Evolutionary conservation across 2,888 invertebrate genomes (phyloP).

Genomic region (Julus scandinavius): DNA sequence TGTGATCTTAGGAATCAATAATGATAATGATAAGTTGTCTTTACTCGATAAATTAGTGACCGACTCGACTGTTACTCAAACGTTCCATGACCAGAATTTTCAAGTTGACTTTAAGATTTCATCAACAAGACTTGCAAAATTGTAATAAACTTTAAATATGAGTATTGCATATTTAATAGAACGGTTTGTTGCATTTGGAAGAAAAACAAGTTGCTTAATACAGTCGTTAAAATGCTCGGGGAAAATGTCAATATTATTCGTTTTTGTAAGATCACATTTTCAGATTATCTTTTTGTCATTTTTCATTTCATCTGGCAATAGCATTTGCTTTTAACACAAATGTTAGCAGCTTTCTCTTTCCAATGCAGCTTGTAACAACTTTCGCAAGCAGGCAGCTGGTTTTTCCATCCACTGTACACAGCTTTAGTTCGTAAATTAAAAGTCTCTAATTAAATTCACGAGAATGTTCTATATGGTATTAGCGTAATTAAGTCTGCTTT

Average conservation of each 20-base stretch:
- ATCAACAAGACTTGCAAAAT: no score
- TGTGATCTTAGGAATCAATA: conserved; percentile 16
- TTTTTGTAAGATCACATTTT: conserved; percentile 37
- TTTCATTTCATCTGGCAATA: background rate
- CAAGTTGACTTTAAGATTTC: no score
- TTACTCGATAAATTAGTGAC: background rate
- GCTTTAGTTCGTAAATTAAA: conserved; percentile 12
- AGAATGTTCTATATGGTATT: background rate
- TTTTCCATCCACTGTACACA: background rate
- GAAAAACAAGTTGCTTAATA: no score
- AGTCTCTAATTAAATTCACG: background rate
- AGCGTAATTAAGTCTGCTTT: no score
- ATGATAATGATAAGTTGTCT: background rate
- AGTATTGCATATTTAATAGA: no score
- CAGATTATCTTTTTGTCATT: background rate
- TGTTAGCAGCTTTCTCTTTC: background rate
- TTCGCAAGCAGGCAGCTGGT: conserved; percentile 30
- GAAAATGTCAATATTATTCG: no score
- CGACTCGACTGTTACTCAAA: no score
- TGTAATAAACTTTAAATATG: no score
- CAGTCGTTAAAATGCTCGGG: no score
- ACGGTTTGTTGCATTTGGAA: no score
- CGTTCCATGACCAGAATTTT: no score
- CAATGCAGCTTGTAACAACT: conserved; percentile 40
- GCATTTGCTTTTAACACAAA: background rate